Conservation (phyloP, 2,888 invertebrate species). For the Sarcophaga variegata region DNA sequence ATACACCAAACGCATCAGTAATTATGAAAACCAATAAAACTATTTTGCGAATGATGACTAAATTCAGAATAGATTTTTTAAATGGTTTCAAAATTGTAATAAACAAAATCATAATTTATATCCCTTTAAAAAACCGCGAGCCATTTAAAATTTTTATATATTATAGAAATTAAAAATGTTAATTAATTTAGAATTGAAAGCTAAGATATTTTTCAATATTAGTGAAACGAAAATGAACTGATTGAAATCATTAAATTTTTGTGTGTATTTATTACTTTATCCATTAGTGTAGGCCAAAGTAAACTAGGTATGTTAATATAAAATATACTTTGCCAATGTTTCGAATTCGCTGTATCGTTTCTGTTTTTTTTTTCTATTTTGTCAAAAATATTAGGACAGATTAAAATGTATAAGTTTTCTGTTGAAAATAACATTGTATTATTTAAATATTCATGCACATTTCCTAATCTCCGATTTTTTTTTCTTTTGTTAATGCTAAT, state of each 20-base stretch:
- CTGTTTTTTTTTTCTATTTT: neutral
- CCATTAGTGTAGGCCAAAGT: constrained; percentile 9
- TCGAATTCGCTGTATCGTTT: constrained; percentile 41
- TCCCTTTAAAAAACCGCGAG: no score
- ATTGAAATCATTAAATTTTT: neutral
- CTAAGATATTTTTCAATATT: no score
- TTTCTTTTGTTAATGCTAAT: no score
- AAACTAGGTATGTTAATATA: neutral
- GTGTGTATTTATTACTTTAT: constrained; percentile 45
- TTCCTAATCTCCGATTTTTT: neutral
- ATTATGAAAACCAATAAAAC: neutral
- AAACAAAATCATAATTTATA: no score
- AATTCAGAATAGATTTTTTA: neutral
- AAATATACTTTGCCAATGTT: constrained; percentile 45
- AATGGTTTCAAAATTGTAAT: no score
- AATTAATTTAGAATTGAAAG: no score
- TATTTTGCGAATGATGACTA: neutral
- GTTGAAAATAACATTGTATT: constrained; percentile 39
- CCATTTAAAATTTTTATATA: no score
- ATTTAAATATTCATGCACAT: constrained; percentile 15
- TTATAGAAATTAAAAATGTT: no score
- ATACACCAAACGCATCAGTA: constrained; percentile 20
- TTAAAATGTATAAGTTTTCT: constrained; percentile 50
- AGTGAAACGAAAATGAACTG: no score
- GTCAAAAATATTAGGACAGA: neutral